These are phyloP conservation scores for Cryptocephalus primarius DNA, from an alignment of 2,888 invertebrate species.

Conservation along the genomic window DNA sequence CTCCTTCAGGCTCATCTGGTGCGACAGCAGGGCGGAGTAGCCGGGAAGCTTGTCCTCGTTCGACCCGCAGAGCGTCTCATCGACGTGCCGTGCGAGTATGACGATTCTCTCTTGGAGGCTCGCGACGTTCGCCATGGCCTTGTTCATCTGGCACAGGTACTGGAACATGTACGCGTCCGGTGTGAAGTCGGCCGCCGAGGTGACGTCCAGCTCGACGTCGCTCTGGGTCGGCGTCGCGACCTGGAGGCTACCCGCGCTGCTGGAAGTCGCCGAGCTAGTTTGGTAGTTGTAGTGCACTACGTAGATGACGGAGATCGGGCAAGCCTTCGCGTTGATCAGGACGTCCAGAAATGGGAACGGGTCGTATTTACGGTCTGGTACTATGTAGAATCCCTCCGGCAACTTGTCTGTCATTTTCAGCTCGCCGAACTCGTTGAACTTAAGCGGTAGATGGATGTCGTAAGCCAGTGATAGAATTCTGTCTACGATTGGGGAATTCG, in stretches of 20 bases:
- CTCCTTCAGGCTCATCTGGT: slow-evolving; percentile 21
- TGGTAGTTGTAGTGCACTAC: slow-evolving; percentile 13
- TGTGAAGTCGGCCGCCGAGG: too few species aligned
- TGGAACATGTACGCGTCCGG: too few species aligned
- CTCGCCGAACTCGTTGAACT: slow-evolving; percentile 23
- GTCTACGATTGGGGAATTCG: slow-evolving; percentile 17
- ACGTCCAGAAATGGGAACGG: slow-evolving; percentile 30
- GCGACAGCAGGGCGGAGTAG: slow-evolving; percentile 22
- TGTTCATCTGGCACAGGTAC: slow-evolving; percentile 12
- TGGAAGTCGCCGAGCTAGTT: too few species aligned
- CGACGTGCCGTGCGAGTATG: slow-evolving; percentile 24
- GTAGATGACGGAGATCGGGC: slow-evolving; percentile 24
- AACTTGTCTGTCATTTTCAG: slow-evolving; percentile 25
- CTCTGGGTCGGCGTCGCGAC: too few species aligned
- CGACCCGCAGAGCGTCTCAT: slow-evolving; percentile 23
- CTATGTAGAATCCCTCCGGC: slow-evolving; percentile 24
- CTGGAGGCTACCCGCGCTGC: too few species aligned
- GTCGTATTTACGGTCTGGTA: slow-evolving; percentile 19
- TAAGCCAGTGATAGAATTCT: slow-evolving; percentile 20
- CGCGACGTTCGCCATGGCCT: slow-evolving; percentile 10
- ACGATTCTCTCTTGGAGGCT: slow-evolving; percentile 17
- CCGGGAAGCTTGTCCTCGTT: slow-evolving; percentile 15
- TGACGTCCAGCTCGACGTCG: too few species aligned
- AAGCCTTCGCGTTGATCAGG: slow-evolving; percentile 19
- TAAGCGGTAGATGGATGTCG: slow-evolving; percentile 24